Percentiles rank a stretch among this genome's conserved stretches.
These are phyloP conservation scores for Cosmorhoe ocellata DNA, from an alignment of 2,888 invertebrate genomes.

Conservation along the genomic window DNA sequence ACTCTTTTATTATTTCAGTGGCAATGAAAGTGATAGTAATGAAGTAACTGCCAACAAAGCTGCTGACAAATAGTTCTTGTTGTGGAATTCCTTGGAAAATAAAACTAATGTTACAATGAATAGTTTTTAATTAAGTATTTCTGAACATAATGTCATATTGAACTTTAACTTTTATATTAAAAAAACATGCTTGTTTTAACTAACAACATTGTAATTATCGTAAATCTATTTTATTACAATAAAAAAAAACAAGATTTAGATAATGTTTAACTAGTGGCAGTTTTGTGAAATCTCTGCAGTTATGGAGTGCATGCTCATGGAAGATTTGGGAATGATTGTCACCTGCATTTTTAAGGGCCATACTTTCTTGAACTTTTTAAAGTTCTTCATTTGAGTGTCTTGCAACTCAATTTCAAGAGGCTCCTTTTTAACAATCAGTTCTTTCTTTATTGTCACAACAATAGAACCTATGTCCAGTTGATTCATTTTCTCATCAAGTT, in stretches of 20 bases:
- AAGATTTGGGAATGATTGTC: conserved; percentile 50
- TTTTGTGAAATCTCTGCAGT: conserved; percentile 20
- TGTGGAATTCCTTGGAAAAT: neutral
- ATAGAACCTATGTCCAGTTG: conserved; percentile 63
- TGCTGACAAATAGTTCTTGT: conserved; percentile 13
- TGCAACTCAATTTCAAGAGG: conserved; percentile 43
- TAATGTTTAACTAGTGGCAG: conserved; percentile 8
- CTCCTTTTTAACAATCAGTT: conserved; percentile 68
- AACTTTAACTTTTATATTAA: conserved; percentile 16
- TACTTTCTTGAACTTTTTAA: conserved; percentile 75
- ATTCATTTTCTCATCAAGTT: conserved; percentile 61
- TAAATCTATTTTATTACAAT: conserved; percentile 5
- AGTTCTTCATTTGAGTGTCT: conserved; percentile 53
- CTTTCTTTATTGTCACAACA: conserved; percentile 55
- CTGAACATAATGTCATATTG: conserved; percentile 14
- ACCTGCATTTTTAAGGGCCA: conserved; percentile 70
- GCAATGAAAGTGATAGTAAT: conserved; percentile 25
- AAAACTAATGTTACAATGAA: conserved; percentile 22
- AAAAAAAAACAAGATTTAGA: neutral
- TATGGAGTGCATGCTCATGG: conserved; percentile 36
- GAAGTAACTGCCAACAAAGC: conserved; percentile 29
- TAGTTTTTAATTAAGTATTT: conserved; percentile 24
- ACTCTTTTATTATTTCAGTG: conserved; percentile 36
- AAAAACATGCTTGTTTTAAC: conserved; percentile 14
- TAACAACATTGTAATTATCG: neutral